These are phyloP conservation scores for Oscheius myriophilus DNA, from an alignment of 2,888 invertebrate species.

Conservation along the genomic window DNA sequence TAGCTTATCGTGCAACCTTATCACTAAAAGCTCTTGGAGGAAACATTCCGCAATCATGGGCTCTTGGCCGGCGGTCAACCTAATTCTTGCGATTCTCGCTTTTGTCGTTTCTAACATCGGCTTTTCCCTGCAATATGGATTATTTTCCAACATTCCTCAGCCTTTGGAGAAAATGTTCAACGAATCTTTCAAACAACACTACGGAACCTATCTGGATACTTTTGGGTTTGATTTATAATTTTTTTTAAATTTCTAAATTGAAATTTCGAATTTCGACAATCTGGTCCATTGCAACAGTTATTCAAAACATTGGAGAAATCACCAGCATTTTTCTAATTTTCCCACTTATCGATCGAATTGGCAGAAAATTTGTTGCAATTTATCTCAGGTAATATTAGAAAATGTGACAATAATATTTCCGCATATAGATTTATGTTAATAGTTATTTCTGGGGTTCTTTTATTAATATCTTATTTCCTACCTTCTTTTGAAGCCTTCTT, in stretches of 20 bases:
- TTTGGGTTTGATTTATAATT: background rate
- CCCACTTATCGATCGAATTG: background rate
- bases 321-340: background rate
- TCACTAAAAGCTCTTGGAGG: no score
- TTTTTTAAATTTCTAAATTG: background rate
- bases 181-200: conserved; percentile 6
- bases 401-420: background rate
- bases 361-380: background rate
- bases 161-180: conserved; percentile 24
- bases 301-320: no score
- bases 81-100: conserved; percentile 4
- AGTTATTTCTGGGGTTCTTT: no score
- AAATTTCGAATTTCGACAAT: no score
- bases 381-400: background rate
- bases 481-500: no score
- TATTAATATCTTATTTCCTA: no score
- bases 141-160: conserved; percentile 13
- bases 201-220: conserved; percentile 10
- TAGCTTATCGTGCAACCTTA: no score
- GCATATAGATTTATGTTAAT: no score
- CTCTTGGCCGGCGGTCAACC: background rate
- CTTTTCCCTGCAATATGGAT: background rate
- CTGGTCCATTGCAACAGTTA: no score
- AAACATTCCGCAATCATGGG: no score
- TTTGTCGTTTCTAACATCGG: background rate